phyloP scores from a whole-genome alignment of 2,888 invertebrate species.

The Nomada ferruginata region DNA sequence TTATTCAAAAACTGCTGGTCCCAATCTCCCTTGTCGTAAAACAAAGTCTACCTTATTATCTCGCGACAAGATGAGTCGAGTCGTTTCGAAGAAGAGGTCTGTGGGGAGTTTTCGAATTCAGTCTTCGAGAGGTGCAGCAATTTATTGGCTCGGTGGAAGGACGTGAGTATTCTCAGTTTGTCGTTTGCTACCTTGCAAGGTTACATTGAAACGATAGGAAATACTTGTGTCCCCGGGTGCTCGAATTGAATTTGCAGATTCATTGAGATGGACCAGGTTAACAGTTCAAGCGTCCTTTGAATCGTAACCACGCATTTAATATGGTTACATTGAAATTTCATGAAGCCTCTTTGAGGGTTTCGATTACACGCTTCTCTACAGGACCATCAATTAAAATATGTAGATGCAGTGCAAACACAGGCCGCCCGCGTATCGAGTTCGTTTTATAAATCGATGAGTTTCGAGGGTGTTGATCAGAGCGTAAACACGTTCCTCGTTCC shows the following conservation, averaged over 20 bases:
- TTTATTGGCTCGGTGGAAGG: conserved; percentile 56
- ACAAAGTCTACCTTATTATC: conserved; percentile 1
- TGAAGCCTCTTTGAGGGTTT: conserved; percentile 36
- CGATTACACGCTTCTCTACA: conserved; percentile 30
- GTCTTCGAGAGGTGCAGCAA: conserved; percentile 41
- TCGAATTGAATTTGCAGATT: conserved; percentile 49
- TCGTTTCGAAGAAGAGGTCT: conserved; percentile 5
- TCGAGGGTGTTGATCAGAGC: conserved; percentile 5
- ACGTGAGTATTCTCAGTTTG: conserved; percentile 24
- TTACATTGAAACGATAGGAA: conserved; percentile 36
- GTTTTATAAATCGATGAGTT: conserved; percentile 26
- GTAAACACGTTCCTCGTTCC: conserved; percentile 12
- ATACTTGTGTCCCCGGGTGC: conserved; percentile 8
- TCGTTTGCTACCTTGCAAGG: conserved; percentile 9
- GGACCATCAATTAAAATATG: conserved; percentile 54
- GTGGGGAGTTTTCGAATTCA: conserved; percentile 50
- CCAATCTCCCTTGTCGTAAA: neutral
- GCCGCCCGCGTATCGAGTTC: conserved; percentile 9
- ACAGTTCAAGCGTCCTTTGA: conserved; percentile 25
- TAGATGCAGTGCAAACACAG: conserved; percentile 21
- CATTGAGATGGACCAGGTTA: conserved; percentile 6
- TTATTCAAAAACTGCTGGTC: neutral
- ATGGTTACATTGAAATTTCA: conserved; percentile 52
- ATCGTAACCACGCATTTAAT: conserved; percentile 46
- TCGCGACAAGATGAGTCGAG: neutral